Conservation (phyloP, 2,113 vertebrate species). For the Bubo blakistoni region DNA sequence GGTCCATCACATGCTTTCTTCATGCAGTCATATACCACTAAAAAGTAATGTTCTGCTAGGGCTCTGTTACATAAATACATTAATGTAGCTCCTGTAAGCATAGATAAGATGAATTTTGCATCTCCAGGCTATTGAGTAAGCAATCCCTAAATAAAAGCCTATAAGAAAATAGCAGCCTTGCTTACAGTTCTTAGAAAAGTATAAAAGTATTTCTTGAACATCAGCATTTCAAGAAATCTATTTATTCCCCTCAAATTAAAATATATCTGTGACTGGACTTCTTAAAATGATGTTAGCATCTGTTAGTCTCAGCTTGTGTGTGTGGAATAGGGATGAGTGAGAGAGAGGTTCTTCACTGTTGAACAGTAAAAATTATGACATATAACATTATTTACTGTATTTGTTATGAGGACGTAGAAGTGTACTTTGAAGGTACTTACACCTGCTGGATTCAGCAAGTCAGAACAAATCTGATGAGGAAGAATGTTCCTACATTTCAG, state of each 20-base stretch:
- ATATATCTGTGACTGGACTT: neutral
- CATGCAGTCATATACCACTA: conserved; percentile 46
- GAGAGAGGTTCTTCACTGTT: neutral
- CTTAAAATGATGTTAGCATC: neutral
- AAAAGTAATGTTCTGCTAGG: conserved; percentile 31
- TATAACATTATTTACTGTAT: neutral
- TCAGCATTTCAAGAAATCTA: conserved; percentile 26
- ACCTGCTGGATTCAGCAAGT: neutral
- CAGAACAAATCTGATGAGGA: neutral
- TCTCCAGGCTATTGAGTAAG: neutral
- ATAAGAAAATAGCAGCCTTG: neutral
- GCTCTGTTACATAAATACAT: neutral
- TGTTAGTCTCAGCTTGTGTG: neutral
- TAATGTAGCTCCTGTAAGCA: neutral
- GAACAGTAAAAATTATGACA: neutral
- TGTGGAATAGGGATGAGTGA: neutral
- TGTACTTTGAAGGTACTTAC: neutral
- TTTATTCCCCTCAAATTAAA: conserved; percentile 15
- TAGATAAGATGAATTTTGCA: conserved; percentile 1
- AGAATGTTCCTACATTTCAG: neutral
- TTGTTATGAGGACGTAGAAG: neutral
- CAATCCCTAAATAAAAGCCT: neutral
- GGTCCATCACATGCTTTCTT: conserved; percentile 53
- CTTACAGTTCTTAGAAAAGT: neutral
- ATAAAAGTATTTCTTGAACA: conserved; percentile 17